These are phyloP conservation scores for Apamea monoglypha DNA, from an alignment of 2,888 invertebrate genomes.

Conservation along the genomic window DNA sequence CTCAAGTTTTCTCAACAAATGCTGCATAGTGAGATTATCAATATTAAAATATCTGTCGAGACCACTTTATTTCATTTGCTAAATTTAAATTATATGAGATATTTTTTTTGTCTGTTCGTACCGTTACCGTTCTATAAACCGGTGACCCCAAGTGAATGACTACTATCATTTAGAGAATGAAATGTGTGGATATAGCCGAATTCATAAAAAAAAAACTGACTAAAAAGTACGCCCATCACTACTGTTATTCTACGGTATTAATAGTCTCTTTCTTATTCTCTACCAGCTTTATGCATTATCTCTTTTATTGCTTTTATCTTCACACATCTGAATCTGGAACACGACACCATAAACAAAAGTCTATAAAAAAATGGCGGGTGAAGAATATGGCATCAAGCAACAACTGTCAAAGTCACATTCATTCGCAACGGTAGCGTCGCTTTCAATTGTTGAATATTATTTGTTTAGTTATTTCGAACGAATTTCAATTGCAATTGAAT, in stretches of 20 bases:
- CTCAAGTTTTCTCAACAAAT: not conserved
- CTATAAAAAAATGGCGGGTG: constrained; percentile 34
- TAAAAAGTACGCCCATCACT: not conserved
- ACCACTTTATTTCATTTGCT: not conserved
- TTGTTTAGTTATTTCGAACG: constrained; percentile 43
- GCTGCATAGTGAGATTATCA: not conserved
- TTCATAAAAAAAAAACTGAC: not conserved
- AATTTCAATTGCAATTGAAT: constrained; percentile 28
- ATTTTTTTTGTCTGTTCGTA: not conserved
- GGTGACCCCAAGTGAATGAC: not conserved
- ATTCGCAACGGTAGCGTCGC: constrained; percentile 56
- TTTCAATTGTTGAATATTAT: constrained; percentile 59
- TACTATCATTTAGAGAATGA: not conserved
- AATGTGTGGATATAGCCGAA: not conserved
- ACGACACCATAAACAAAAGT: constrained; percentile 13
- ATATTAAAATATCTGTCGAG: not conserved
- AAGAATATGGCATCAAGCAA: not conserved
- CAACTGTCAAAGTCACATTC: constrained; percentile 51
- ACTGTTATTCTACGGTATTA: not conserved
- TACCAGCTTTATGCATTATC: fast-evolving
- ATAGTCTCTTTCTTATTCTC: not conserved
- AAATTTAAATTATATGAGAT: not conserved
- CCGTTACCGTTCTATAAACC: not conserved
- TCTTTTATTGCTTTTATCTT: not conserved
- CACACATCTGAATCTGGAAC: not conserved